Percentiles rank a stretch among this genome's conserved stretches.
These are phyloP conservation scores for Wasmannia auropunctata DNA, from an alignment of 1,140 invertebrate genomes.

Conservation along the genomic window DNA sequence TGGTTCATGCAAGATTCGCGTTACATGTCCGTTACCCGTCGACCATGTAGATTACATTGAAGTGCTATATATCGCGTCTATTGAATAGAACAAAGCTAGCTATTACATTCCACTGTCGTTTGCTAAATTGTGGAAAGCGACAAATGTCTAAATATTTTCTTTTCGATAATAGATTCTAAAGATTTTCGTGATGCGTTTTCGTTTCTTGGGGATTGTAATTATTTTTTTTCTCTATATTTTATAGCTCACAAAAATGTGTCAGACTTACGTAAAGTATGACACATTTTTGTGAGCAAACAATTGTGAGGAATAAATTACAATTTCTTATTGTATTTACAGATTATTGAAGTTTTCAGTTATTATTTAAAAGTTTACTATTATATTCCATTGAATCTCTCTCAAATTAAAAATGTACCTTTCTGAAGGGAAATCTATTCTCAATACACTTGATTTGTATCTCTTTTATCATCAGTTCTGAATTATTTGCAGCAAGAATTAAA, in stretches of 20 bases:
- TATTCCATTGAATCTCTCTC: neutral
- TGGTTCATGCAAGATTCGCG: slow-evolving; percentile 6
- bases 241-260: neutral
- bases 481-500: neutral
- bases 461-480: neutral
- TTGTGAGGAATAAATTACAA: no score
- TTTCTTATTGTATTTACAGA: neutral
- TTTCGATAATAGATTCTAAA: neutral
- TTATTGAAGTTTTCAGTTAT: neutral
- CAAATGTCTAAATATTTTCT: neutral
- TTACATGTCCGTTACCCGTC: slow-evolving; percentile 18
- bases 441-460: neutral
- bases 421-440: neutral
- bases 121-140: neutral
- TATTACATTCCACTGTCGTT: neutral
- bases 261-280: neutral
- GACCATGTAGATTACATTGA: slow-evolving; percentile 26
- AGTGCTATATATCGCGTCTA: neutral
- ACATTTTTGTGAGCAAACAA: no score
- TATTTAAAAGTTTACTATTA: neutral
- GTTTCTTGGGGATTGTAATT: neutral
- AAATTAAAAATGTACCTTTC: neutral
- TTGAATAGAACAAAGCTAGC: neutral
- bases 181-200: neutral
- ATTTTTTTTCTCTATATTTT: neutral